Conservation (phyloP, 2,888 invertebrate species). For the Polydrusus cervinus region DNA sequence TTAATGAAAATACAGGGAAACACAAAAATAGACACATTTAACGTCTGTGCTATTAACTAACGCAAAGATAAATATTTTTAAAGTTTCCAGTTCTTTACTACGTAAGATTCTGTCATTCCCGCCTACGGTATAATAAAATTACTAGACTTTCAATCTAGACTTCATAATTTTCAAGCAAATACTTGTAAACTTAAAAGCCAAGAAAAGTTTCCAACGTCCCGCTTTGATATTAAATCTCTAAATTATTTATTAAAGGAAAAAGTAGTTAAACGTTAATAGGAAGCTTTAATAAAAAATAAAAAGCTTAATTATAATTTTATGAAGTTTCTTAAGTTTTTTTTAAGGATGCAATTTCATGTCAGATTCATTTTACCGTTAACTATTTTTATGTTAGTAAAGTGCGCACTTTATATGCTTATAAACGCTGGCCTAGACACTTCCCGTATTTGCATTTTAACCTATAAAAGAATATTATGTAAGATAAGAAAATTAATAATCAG, state of each 20-base stretch:
- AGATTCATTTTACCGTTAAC: background rate
- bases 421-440: background rate
- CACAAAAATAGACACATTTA: too few species aligned
- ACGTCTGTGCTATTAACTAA: too few species aligned
- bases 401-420: background rate
- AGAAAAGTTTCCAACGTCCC: conserved; percentile 13
- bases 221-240: conserved; percentile 27
- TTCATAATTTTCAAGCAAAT: too few species aligned
- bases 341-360: conserved; percentile 8
- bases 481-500: background rate
- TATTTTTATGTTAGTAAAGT: conserved; percentile 19
- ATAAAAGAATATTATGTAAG: conserved; percentile 8
- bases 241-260: conserved; percentile 32
- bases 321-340: conserved; percentile 12
- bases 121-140: too few species aligned
- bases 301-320: conserved; percentile 28
- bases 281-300: conserved; percentile 16
- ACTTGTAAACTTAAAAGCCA: conserved; percentile 4
- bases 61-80: too few species aligned
- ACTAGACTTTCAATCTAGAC: too few species aligned
- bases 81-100: too few species aligned
- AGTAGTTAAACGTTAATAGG: conserved; percentile 14
- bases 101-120: too few species aligned
- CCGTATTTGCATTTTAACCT: conserved; percentile 12
- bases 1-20: too few species aligned